These are phyloP conservation scores for Pseudococcus longispinus DNA, from an alignment of 2,888 invertebrate genomes.

Conservation along the genomic window DNA sequence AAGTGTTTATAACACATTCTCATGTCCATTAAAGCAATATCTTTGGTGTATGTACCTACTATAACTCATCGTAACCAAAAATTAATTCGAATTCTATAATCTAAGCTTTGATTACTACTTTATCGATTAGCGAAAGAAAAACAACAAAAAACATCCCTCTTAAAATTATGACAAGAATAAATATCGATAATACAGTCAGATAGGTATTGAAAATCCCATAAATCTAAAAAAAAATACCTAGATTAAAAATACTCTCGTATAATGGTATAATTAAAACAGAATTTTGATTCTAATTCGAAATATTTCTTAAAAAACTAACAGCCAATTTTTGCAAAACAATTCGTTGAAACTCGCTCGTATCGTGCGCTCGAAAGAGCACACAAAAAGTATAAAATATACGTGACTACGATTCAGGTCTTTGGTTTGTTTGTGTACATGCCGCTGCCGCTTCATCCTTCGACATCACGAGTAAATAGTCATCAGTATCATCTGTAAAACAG, in stretches of 20 bases:
- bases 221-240: background rate
- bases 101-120: background rate
- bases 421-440: conserved; percentile 40
- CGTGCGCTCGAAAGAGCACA: background rate
- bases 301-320: conserved; percentile 19
- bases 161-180: conserved; percentile 37
- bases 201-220: background rate
- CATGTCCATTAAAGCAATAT: background rate
- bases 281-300: conserved; percentile 32
- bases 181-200: conserved; percentile 17
- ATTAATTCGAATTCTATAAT: background rate
- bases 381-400: background rate
- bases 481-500: conserved; percentile 67
- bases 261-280: conserved; percentile 17
- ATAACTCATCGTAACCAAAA: background rate
- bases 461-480: conserved; percentile 70
- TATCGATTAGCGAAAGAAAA: conserved; percentile 3
- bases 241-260: background rate
- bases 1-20: background rate
- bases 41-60: background rate
- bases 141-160: conserved; percentile 4
- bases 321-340: background rate
- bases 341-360: background rate
- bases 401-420: conserved; percentile 48
- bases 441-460: background rate